Base-by-base conservation (phyloP, 2,888 invertebrate species). In the Xiphydria camelus region DNA sequence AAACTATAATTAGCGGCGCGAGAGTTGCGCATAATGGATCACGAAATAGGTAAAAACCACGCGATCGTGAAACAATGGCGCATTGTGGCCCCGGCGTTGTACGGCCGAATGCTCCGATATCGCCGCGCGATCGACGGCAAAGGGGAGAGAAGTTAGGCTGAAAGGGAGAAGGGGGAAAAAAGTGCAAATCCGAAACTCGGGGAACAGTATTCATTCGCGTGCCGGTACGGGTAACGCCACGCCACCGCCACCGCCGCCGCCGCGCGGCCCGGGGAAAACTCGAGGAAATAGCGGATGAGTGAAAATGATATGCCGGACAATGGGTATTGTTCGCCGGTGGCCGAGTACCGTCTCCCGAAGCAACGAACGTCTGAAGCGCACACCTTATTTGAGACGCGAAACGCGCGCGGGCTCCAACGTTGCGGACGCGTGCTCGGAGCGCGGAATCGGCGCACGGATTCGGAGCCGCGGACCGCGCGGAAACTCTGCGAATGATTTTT, bases 261-360 rank as follows among this genome's bases (percentile, higher is more conserved):
- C 42, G 32, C 29, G 26, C 29, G 10, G 35, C 32, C 34, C 35
- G 34, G 37, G 43, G 29, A 40, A 37, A 48, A 18, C 19, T 54
- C 48, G 52, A 55, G 59, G 51, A 55, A 65, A 65, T 62, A 68
- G 42, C 38, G 46, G 45, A 45, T 45, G 40, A 45, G 45, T 41
- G 40, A 66, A 70, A 70, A 70, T 70, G 66, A 69, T 70, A 68
- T 68, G 65, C 67, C 53, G 68, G 69, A 70, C 70, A 70, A 70
- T 69, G 64, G 68, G 62, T 60, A 68, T 68, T 68, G 67, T 68
- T 66, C 59, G 59, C 51, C 53, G 55, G 47, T 55, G 54, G 62
- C 57, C 44, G 32, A 55, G 56, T 62, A 62, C 59, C 57, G 63
- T 67, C 59, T 55, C 56, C 57, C 15, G 15, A 18, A 34, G 34